Conservation (phyloP, 2,888 invertebrate genomes). For the Dexiosoma caninum region DNA sequence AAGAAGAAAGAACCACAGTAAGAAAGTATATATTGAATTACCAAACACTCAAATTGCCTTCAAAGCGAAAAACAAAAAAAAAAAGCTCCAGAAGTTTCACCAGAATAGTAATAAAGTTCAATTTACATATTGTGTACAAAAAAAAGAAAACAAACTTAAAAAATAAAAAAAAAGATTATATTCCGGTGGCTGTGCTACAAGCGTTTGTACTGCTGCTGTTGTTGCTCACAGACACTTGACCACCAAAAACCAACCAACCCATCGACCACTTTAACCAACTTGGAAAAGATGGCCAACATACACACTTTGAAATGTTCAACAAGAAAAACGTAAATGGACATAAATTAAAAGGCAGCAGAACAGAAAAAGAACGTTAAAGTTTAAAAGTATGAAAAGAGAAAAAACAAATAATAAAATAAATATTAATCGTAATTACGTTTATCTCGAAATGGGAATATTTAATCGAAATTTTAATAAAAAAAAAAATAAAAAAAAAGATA, state of each 20-base stretch:
- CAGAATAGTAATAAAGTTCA: constrained; percentile 49
- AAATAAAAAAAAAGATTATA: background rate
- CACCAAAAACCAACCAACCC: constrained; percentile 8
- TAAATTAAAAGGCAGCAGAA: constrained; percentile 22
- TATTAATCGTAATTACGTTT: constrained; percentile 16
- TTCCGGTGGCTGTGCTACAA: constrained; percentile 9
- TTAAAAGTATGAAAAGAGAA: background rate
- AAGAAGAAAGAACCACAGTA: background rate
- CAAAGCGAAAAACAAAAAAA: background rate
- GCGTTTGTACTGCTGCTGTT: background rate
- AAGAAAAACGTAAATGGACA: constrained; percentile 16
- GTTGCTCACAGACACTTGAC: constrained; percentile 35
- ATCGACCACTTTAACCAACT: background rate
- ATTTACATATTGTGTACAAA: constrained; percentile 31
- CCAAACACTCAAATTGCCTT: constrained; percentile 12
- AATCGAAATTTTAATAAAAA: constrained; percentile 11
- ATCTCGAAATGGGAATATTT: constrained; percentile 16
- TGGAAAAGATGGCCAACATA: background rate
- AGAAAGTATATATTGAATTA: background rate
- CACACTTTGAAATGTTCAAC: background rate
- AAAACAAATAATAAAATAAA: background rate
- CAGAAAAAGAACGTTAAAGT: background rate
- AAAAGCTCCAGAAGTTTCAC: constrained; percentile 4
- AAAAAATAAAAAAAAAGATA: too few species aligned
- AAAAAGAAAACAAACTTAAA: too few species aligned